Evolutionary conservation across 1,140 invertebrate species (phyloP).

Genomic region (Elysia chlorotica): DNA sequence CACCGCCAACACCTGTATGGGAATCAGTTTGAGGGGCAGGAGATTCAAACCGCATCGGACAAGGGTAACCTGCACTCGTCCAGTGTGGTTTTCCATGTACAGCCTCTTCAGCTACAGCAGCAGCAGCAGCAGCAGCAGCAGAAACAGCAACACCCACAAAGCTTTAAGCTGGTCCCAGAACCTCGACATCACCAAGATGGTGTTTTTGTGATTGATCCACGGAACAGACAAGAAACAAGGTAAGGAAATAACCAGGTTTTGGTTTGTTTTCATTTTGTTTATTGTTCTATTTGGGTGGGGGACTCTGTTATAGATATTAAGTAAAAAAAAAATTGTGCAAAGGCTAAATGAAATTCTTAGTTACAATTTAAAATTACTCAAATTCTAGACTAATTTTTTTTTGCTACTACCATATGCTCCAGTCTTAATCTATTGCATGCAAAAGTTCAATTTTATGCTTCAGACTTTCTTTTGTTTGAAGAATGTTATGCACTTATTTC

Average conservation of each 20-base stretch:
- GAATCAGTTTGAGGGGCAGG: background rate
- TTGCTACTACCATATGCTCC: too few species aligned
- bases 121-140: conserved; percentile 9
- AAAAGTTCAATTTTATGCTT: too few species aligned
- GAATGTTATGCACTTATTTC: too few species aligned
- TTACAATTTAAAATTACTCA: background rate
- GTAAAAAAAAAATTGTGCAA: too few species aligned
- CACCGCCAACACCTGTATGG: background rate
- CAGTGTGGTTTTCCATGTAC: background rate
- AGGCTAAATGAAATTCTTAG: too few species aligned
- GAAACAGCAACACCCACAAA: background rate
- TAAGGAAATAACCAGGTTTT: too few species aligned
- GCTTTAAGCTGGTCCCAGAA: too few species aligned
- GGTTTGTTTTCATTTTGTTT: background rate
- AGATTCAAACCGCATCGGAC: background rate
- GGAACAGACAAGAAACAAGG: conserved; percentile 32
- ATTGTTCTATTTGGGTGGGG: background rate
- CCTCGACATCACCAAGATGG: too few species aligned
- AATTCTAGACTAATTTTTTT: too few species aligned
- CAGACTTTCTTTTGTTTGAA: too few species aligned
- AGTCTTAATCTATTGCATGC: too few species aligned
- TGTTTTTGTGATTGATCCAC: conserved; percentile 43
- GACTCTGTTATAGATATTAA: too few species aligned
- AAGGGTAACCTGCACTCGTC: background rate
- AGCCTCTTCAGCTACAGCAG: background rate